Base-by-base conservation (phyloP, 2,797 vertebrate species). In the Cephalopachus bancanus region DNA sequence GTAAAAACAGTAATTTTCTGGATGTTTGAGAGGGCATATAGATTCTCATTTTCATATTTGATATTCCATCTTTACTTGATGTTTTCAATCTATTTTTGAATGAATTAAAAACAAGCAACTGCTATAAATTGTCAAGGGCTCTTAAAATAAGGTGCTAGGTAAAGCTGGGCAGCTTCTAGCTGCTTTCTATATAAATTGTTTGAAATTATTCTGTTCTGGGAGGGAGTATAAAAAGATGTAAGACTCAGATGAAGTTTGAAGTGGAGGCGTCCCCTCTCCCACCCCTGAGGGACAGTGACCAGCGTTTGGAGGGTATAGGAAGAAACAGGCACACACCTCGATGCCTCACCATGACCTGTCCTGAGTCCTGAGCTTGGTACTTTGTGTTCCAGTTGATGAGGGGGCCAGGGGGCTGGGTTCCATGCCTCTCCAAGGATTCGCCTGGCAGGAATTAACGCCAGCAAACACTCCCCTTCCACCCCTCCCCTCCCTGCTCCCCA, bases 381-480 rank as follows among this genome's bases (percentile, higher is more conserved):
- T 92, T 71, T 3, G 55, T 83, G 93, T 20, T 96, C 88, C 1
- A 30, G 62, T 0, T 24, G 5, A 89, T 0, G 85, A 72, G 64
- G 83, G 26, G 62, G 51, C 57, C 65, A 65, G 53, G 94, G 55
- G 1, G 93, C 87, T 64, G 15, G 20, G 67, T 95, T 81, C 92
- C 88, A 86, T 64, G 28, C 93, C 64, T 97, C 97, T 97, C 92
- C 0, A 92, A 80, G 97, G 98, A 98, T 91, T 96, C 88, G 93
- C 96, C 97, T 93, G 67, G 91, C 83, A 97, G 92, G 86, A 86
- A 94, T 95, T 90, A 96, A 90, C 69, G 96, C 96, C 97, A 97
- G 95, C 97, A 85, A 96, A 95, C 89, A 87, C 96, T 80, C 95
- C 69, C 15, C 74, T 15, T 90, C 93, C 67, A 6, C 96, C 75